Evolutionary conservation across 2,113 vertebrate species (phyloP), one percentile per base, ranked within the genome.

Genomic region (Reinhardtius hippoglossoides): DNA sequence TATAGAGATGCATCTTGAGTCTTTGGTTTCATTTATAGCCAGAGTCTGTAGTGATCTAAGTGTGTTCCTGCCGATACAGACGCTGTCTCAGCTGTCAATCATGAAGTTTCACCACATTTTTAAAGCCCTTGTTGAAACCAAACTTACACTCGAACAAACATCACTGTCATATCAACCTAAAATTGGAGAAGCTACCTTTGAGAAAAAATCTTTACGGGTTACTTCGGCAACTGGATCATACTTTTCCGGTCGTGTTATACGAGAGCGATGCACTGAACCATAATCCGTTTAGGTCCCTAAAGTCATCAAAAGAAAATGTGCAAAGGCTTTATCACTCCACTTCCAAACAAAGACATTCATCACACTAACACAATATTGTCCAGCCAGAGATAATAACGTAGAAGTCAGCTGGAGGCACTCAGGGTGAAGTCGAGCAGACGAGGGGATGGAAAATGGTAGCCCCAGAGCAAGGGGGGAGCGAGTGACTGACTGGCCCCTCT

Each of bases 341-440:
- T 64, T 70, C 18, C 54, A 72, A 44, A 72, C 55, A 57, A 67
- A 76, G 59, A 66, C 26, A 76, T 83, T 74, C 21, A 67, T 84
- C 82, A 63, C 78, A 4, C 24, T 21, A 66, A 78, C 81, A 57
- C 85, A 81, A 77, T 76, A 76, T 81, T 23, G 67, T 78, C 79
- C 71, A 50, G 78, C 37, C 24, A 13, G 71, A 76, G 54, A 66
- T 87, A 84, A 85, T 82, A 83, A 78, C 31, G 20, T 68, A 35
- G 55, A 57, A 74, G 64, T 88, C 81, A 78, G 86, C 85, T 83
- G 83, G 78, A 84, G 86, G 78, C 81, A 3, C 40, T 77, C 24
- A 10, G 24, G 56, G 67, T 57, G 83, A 80, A 84, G 67, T 67
- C 46, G 31, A 71, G 67, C 88, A 82, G 76, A 75, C 14, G 23